phyloP scores from a whole-genome alignment of 1,140 invertebrate species.

The Drosophila melanogaster region Release_6_plus_ISO1_MT NC_004354.4:4491001-4491500 shows the following conservation, averaged over 20 bases:
- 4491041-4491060: no score
- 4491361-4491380: conserved; percentile 62
- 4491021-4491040: no score
- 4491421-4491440: conserved; percentile 53
- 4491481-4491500: neutral
- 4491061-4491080: neutral
- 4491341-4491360: conserved; percentile 66
- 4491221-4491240: conserved; percentile 7
- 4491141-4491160: conserved; percentile 29
- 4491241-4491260: neutral
- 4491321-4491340: conserved; percentile 14
- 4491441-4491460: neutral
- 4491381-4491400: conserved; percentile 80
- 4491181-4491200: conserved; percentile 79
- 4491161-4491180: conserved; percentile 70
- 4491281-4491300: neutral
- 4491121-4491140: conserved; percentile 43
- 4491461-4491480: neutral
- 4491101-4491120: conserved; percentile 41
- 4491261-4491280: neutral
- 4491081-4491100: conserved; percentile 10
- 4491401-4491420: conserved; percentile 69
- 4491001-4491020: no score
- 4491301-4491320: neutral
- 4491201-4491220: conserved; percentile 79